These are phyloP conservation scores for Ectemnius continuus DNA, from an alignment of 2,888 invertebrate species.

Conservation along the genomic window DNA sequence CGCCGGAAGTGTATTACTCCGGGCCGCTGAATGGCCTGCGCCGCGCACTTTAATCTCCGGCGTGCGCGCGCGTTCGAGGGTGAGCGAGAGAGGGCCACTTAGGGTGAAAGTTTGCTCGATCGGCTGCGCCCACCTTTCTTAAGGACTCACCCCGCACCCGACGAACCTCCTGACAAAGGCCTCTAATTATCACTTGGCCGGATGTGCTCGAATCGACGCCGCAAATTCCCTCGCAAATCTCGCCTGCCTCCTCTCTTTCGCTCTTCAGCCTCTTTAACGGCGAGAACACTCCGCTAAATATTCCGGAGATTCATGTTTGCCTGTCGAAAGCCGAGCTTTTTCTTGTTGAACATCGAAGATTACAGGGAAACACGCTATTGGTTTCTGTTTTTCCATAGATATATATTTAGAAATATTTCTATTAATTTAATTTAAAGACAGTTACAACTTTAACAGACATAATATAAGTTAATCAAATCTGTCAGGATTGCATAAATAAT, in stretches of 20 bases:
- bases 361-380: too few relatives aligned
- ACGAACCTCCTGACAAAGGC: slow-evolving; percentile 50
- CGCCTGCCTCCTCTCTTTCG: slow-evolving; percentile 12
- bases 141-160: slow-evolving; percentile 23
- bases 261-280: slow-evolving; percentile 5
- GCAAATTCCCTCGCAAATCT: slow-evolving; percentile 50
- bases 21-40: slow-evolving; percentile 29
- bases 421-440: too few relatives aligned
- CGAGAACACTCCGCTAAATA: too few relatives aligned
- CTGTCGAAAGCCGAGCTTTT: too few relatives aligned
- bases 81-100: slow-evolving; percentile 42
- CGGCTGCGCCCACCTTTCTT: slow-evolving; percentile 37
- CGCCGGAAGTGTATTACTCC: slow-evolving; percentile 39
- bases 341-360: too few relatives aligned
- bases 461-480: too few relatives aligned
- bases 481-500: too few relatives aligned
- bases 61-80: too few relatives aligned
- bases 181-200: slow-evolving; percentile 59
- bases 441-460: too few relatives aligned
- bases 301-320: too few relatives aligned
- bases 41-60: slow-evolving; percentile 51
- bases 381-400: too few relatives aligned
- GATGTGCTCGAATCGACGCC: slow-evolving; percentile 31
- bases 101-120: slow-evolving; percentile 57
- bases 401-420: too few relatives aligned